Percentiles rank a stretch among this genome's conserved stretches.
Conservation (phyloP, 1,140 invertebrate species). For the Octopus sinensis region DNA sequence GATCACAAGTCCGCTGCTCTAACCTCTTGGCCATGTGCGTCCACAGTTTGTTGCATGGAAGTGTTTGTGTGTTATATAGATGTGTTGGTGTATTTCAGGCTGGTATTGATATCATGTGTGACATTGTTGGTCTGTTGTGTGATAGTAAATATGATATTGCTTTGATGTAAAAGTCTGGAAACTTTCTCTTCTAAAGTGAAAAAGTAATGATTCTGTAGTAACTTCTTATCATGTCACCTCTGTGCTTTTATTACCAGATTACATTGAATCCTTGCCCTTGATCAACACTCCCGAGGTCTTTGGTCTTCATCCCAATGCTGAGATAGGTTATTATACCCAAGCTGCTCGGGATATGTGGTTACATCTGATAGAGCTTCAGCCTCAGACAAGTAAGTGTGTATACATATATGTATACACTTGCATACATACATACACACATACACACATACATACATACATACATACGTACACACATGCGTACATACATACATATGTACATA, state of each 20-base stretch:
- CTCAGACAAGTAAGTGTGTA: slow-evolving; percentile 69
- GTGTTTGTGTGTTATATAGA: too few relatives aligned
- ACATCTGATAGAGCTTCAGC: slow-evolving; percentile 80
- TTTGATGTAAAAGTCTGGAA: too few relatives aligned
- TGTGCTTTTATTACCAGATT: slow-evolving; percentile 42
- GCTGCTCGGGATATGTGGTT: slow-evolving; percentile 79
- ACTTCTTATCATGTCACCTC: background rate
- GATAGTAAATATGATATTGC: too few relatives aligned
- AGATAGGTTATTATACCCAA: slow-evolving; percentile 69
- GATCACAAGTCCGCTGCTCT: too few relatives aligned
- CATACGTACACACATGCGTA: background rate
- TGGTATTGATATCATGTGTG: too few relatives aligned
- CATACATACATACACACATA: background rate
- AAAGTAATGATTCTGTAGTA: too few relatives aligned
- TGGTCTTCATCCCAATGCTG: slow-evolving; percentile 58
- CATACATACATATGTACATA: slow-evolving; percentile 9
- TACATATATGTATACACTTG: slow-evolving; percentile 11
- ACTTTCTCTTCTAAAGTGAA: too few relatives aligned
- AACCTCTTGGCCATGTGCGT: too few relatives aligned
- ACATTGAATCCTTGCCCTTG: slow-evolving; percentile 54
- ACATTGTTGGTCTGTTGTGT: too few relatives aligned
- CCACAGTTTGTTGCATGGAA: too few relatives aligned
- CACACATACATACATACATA: slow-evolving; percentile 1
- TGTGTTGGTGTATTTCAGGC: too few relatives aligned
- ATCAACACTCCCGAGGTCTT: slow-evolving; percentile 58